Percentiles rank a stretch among this genome's conserved stretches.
Evolutionary conservation across 1,140 invertebrate genomes (phyloP).

Genomic region (Palaemon carinicauda): DNA sequence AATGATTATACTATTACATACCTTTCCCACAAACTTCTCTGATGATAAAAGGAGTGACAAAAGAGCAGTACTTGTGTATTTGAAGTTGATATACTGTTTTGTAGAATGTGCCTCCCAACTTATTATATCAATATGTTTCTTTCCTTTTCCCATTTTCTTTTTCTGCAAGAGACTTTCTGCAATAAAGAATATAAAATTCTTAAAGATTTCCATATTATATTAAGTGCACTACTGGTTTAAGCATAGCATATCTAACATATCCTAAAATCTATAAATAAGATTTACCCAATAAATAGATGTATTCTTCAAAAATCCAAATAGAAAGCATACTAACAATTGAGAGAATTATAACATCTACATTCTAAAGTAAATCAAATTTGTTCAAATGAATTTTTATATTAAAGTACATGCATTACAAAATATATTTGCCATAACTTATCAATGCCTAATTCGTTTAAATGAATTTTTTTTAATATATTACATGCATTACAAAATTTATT

Average conservation of each 20-base stretch:
- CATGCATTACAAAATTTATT: background rate
- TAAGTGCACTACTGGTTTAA: background rate
- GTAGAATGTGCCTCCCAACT: conserved; percentile 73
- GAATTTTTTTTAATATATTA: no score
- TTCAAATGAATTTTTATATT: no score
- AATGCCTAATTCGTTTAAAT: no score
- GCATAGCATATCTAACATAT: background rate
- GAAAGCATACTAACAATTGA: no score
- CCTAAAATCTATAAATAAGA: no score
- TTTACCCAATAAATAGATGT: no score
- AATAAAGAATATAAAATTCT: background rate
- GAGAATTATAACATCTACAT: no score
- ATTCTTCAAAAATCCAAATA: no score
- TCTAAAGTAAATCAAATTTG: background rate
- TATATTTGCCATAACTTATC: background rate
- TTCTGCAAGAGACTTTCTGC: background rate
- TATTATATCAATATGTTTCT: conserved; percentile 67
- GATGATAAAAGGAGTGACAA: conserved; percentile 74
- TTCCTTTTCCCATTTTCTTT: background rate
- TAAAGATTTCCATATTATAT: background rate
- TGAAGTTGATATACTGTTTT: conserved; percentile 83
- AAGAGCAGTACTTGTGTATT: conserved; percentile 78
- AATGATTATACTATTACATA: conserved; percentile 34
- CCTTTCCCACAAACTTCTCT: conserved; percentile 74
- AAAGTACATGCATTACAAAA: background rate